Conservation (phyloP, 2,888 invertebrate genomes). For the Osedax frankpressi region DNA sequence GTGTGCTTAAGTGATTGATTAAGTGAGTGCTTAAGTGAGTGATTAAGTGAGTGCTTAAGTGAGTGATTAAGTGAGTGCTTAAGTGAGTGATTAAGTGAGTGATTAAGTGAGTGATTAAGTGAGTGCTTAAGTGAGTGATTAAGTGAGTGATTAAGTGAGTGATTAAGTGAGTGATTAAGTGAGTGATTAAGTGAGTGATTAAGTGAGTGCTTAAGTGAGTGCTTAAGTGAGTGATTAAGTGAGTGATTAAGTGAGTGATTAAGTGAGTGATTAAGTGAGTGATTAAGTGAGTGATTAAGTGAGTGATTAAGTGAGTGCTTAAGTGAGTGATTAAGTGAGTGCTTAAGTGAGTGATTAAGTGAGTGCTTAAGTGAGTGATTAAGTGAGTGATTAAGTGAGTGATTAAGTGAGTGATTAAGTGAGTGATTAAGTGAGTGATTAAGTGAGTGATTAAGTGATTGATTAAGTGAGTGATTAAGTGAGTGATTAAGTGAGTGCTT, state of each 20-base stretch:
- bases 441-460: neutral
- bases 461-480: too few relatives aligned
- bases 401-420: neutral
- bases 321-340: neutral
- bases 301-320: neutral
- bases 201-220: neutral
- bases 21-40: neutral
- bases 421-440: neutral
- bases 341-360: neutral
- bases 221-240: neutral
- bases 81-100: neutral
- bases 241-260: neutral
- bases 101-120: neutral
- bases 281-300: neutral
- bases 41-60: neutral
- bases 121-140: neutral
- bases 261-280: neutral
- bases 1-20: neutral
- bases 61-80: neutral
- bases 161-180: neutral
- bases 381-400: neutral
- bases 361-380: neutral
- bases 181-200: neutral
- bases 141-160: neutral
- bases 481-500: neutral